Conservation (phyloP, 2,888 invertebrate genomes). For the Lasioglossum marginatum region DNA sequence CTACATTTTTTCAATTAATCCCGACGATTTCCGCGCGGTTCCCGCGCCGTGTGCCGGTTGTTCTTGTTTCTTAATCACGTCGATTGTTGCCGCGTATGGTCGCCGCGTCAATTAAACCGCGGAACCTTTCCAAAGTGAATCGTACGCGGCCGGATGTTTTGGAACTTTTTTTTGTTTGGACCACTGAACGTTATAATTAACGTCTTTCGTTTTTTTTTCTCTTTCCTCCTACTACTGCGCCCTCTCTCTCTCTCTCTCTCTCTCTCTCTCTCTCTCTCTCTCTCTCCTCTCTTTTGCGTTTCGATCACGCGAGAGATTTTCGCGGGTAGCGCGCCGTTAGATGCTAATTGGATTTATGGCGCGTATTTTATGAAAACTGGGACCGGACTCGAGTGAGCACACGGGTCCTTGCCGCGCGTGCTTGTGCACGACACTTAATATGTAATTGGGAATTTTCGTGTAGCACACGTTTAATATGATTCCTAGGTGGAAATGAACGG, state of each 20-base stretch:
- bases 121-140: background rate
- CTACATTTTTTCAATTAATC: constrained; percentile 65
- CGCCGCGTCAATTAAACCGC: constrained; percentile 35
- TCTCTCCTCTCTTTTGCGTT: background rate
- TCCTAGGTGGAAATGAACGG: constrained; percentile 25
- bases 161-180: background rate
- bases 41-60: constrained; percentile 44
- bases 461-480: constrained; percentile 30
- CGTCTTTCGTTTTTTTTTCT: background rate
- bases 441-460: constrained; percentile 27
- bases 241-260: background rate
- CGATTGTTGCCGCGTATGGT: constrained; percentile 40
- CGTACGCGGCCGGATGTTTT: background rate
- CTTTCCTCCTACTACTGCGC: background rate
- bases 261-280: background rate
- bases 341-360: constrained; percentile 20
- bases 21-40: constrained; percentile 41
- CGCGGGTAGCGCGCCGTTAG: background rate
- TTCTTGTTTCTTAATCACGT: constrained; percentile 52
- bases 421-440: constrained; percentile 17
- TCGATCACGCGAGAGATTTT: constrained; percentile 18
- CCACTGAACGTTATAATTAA: background rate
- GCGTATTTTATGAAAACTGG: constrained; percentile 29
- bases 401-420: background rate
- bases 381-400: background rate